phyloP scores from a whole-genome alignment of 1,140 invertebrate species.

The Nasonia longicornis region DNA sequence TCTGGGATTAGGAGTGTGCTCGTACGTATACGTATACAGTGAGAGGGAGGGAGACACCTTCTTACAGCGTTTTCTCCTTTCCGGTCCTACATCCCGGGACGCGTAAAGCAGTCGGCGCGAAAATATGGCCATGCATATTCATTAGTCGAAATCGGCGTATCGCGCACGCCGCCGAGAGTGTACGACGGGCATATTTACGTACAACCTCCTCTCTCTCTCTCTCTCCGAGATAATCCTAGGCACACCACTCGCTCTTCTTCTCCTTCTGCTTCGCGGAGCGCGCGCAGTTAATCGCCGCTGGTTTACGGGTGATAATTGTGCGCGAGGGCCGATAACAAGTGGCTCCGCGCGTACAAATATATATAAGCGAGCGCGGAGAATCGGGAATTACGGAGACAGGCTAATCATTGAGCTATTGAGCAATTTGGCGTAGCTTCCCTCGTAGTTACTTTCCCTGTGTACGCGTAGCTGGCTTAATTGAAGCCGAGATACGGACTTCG shows the following conservation, averaged over 20 bases:
- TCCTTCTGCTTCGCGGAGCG: neutral
- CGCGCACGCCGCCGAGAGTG: neutral
- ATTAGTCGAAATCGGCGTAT: conserved; percentile 13
- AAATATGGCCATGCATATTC: conserved; percentile 42
- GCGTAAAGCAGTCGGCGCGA: conserved; percentile 17
- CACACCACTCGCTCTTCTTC: neutral
- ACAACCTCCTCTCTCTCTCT: neutral
- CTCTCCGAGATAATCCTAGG: neutral
- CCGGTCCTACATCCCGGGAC: neutral
- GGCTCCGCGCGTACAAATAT: neutral
- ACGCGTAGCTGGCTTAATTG: too few relatives aligned
- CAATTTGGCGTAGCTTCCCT: neutral
- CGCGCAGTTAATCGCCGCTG: neutral
- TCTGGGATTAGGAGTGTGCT: conserved; percentile 26
- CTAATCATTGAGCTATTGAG: conserved; percentile 7
- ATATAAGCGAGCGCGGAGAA: neutral
- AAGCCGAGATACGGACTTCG: too few relatives aligned
- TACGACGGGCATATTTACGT: conserved; percentile 18
- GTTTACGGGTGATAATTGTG: conserved; percentile 8
- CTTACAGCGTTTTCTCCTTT: conserved; percentile 5
- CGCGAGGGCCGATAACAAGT: neutral
- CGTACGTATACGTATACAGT: neutral
- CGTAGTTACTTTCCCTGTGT: neutral
- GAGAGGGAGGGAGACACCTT: conserved; percentile 15
- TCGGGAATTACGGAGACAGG: neutral